Percentiles rank a stretch among this genome's conserved stretches.
Evolutionary conservation across 2,888 invertebrate species (phyloP).

Genomic region (Tetanocera ferruginea): DNA sequence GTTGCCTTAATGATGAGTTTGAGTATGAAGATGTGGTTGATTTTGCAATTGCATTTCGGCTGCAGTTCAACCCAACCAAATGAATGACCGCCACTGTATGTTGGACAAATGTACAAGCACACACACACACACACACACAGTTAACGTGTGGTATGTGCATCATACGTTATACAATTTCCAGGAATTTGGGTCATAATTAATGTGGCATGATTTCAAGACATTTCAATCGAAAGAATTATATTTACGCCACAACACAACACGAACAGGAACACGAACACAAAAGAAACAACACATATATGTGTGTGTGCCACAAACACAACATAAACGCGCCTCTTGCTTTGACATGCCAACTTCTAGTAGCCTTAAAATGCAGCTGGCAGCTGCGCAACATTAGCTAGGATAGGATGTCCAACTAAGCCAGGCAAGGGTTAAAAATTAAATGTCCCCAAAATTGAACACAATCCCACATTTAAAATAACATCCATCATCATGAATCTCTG

Average conservation of each 20-base stretch:
- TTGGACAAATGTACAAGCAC: background rate
- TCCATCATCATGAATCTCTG: slow-evolving; percentile 54
- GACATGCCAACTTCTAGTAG: background rate
- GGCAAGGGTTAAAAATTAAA: slow-evolving; percentile 23
- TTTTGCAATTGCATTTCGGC: background rate
- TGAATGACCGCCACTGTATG: slow-evolving; percentile 25
- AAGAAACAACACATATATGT: slow-evolving; percentile 2
- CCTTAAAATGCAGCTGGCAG: background rate
- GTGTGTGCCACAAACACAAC: background rate
- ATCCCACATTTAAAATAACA: slow-evolving; percentile 58
- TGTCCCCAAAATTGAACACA: slow-evolving; percentile 46
- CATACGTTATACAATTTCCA: slow-evolving; percentile 64
- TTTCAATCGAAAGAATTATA: slow-evolving; percentile 58
- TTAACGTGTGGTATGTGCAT: slow-evolving; percentile 44
- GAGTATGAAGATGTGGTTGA: background rate
- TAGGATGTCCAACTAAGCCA: background rate
- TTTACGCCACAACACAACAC: slow-evolving; percentile 31
- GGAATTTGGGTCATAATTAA: slow-evolving; percentile 70
- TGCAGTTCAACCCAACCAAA: background rate
- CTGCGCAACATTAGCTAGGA: background rate
- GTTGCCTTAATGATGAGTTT: background rate
- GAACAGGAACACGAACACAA: slow-evolving; percentile 15
- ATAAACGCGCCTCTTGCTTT: background rate
- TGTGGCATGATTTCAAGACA: slow-evolving; percentile 69
- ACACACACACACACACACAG: slow-evolving; percentile 8